Percentiles rank a stretch among this genome's conserved stretches.
Conservation (phyloP, 2,888 invertebrate species). For the Euphydryas editha region DNA sequence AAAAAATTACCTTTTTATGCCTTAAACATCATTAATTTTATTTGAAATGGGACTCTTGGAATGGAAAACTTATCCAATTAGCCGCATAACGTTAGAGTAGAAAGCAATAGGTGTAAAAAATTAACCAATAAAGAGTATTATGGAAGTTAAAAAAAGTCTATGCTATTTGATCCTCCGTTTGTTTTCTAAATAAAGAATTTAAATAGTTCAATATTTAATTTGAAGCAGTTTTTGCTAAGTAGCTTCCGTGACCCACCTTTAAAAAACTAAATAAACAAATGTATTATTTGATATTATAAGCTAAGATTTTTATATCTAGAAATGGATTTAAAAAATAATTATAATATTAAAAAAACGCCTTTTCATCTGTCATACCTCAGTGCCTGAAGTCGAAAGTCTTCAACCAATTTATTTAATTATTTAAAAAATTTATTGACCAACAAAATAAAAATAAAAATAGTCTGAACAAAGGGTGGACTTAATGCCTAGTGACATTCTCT, state of each 20-base stretch:
- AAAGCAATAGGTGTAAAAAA: neutral
- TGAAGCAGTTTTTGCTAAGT: conserved; percentile 60
- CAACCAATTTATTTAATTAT: too few species aligned
- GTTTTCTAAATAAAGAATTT: neutral
- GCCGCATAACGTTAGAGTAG: neutral
- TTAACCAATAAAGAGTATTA: neutral
- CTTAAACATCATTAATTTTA: neutral
- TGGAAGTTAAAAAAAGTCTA: neutral
- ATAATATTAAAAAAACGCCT: too few species aligned
- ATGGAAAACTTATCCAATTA: neutral
- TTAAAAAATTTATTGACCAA: too few species aligned
- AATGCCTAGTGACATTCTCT: too few species aligned
- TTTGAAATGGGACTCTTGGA: neutral
- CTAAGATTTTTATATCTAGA: conserved; percentile 60
- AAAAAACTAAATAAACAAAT: conserved; percentile 63
- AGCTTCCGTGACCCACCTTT: conserved; percentile 61
- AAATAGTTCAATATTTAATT: conserved; percentile 12
- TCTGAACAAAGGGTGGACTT: too few species aligned
- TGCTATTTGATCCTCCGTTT: neutral
- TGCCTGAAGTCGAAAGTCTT: too few species aligned
- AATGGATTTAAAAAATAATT: too few species aligned
- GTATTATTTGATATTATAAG: conserved; percentile 64
- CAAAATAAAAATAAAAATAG: too few species aligned
- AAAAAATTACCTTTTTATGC: neutral
- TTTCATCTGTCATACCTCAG: too few species aligned